phyloP scores from a whole-genome alignment of 30 jellyfish, hydroid and myxozoan genomes.

The Mastigias papua region DNA sequence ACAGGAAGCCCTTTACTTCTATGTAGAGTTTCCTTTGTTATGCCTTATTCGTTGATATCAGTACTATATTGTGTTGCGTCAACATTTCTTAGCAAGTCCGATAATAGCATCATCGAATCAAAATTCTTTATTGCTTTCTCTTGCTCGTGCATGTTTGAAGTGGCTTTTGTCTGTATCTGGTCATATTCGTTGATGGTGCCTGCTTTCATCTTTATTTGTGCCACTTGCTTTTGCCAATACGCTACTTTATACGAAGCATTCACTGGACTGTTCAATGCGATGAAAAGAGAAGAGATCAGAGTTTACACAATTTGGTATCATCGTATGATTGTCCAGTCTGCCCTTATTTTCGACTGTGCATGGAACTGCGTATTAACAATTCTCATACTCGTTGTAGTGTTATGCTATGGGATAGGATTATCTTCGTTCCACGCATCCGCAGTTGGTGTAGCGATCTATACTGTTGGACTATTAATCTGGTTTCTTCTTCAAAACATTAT shows the following conservation, averaged over 20 bases:
- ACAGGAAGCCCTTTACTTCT: constrained; percentile 54
- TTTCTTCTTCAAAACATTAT: constrained; percentile 45
- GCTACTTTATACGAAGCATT: constrained; percentile 40
- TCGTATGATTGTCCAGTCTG: constrained; percentile 56
- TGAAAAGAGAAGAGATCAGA: not conserved
- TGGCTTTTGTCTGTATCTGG: constrained; percentile 34
- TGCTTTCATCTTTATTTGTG: constrained; percentile 37
- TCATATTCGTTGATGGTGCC: constrained; percentile 14
- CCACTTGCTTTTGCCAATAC: constrained; percentile 24
- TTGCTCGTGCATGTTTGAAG: constrained; percentile 38
- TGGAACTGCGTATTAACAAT: constrained; percentile 48
- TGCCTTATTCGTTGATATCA: constrained; percentile 24
- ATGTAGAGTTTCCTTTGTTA: constrained; percentile 23
- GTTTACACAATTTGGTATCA: constrained; percentile 45
- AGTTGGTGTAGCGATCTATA: constrained; percentile 26
- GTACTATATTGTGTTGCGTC: constrained; percentile 29
- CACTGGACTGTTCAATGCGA: constrained; percentile 48
- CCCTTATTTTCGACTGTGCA: constrained; percentile 60
- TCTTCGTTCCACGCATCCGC: constrained; percentile 61
- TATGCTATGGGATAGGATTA: constrained; percentile 36
- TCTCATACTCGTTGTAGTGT: constrained; percentile 32
- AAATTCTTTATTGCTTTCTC: constrained; percentile 34
- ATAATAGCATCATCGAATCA: not conserved
- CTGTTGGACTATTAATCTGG: constrained; percentile 57
- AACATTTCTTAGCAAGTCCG: constrained; percentile 19